Conservation (phyloP, 2,113 vertebrate species). For the Microcebus griseorufus region DNA sequence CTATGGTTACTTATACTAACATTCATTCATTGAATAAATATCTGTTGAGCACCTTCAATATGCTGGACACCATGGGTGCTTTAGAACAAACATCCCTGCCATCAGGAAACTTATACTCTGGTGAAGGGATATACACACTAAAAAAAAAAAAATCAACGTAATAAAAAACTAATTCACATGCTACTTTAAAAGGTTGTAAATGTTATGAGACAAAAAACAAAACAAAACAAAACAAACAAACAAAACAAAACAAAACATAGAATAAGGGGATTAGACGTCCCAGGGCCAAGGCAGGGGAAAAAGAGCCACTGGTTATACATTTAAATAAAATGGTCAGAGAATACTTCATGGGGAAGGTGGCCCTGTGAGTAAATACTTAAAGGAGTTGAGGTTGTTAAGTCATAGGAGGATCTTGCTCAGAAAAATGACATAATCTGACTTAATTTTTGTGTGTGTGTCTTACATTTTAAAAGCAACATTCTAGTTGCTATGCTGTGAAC, state of each 20-base stretch:
- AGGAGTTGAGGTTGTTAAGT: background rate
- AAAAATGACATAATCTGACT: background rate
- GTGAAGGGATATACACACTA: background rate
- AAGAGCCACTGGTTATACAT: background rate
- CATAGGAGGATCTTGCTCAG: background rate
- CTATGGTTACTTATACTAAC: background rate
- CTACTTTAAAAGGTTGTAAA: background rate
- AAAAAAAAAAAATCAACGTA: background rate
- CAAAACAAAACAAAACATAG: background rate
- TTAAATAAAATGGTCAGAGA: background rate
- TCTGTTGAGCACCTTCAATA: background rate
- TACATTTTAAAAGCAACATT: background rate
- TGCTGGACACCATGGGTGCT: background rate
- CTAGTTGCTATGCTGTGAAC: background rate
- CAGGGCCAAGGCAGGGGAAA: background rate
- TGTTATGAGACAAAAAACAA: background rate
- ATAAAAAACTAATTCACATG: background rate
- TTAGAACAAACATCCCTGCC: background rate
- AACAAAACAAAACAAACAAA: too few relatives aligned
- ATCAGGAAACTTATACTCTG: background rate
- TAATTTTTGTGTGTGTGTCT: background rate
- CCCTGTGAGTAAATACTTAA: background rate
- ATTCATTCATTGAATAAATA: background rate
- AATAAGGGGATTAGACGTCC: background rate
- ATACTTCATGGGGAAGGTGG: background rate